Base-by-base conservation (phyloP, 2,888 invertebrate species). In the Flabesymbios commensalis region DNA sequence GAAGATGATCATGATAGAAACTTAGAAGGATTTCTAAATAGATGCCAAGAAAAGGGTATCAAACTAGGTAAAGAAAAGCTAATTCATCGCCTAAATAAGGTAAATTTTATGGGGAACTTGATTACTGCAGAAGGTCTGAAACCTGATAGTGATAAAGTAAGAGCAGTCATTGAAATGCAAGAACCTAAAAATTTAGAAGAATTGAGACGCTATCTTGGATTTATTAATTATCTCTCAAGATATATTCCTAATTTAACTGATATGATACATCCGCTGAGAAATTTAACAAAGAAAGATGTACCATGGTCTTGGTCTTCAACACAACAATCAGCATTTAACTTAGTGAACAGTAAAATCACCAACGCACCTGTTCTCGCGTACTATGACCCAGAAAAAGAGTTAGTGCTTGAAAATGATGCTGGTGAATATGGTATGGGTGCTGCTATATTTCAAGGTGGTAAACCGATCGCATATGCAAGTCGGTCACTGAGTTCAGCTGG, bases 401-500 rank as follows among this genome's bases (percentile, higher is more conserved):
- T 52, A 17, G 22, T n/a, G 14, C 22, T 63, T 17, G 28, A 59
- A 5, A 51, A 31, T 28, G 53, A 63, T 41, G 42, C 57, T 3
- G 19, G 33, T n/a, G 29, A 62, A 2, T 17, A 24, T 1, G 64
- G 58, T 17, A 26, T 67, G 10, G 69, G 68, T 7, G 63, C 66
- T 22, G 63, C 63, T 14, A 29, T 72, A 3, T 75, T 79, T 3
- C 55, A 82, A n/a, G 73, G 75, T 10, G 68, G 71, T 69, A 62
- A 81, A 69, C 56, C 73, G 73, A 78, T 83, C 39, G 72, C 74
- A 1, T 82, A 78, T 61, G 81, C 78, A 0, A 80, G 76, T 51
- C 72, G 73, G 4, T 78, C 81, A 59, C 79, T 83, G 61, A 68
- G 65, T 73, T 77, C 73, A 82, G 78, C 71, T 70, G 74, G 78